Base-by-base conservation (phyloP, 1,140 invertebrate species). In the Cecropterus lyciades region DNA sequence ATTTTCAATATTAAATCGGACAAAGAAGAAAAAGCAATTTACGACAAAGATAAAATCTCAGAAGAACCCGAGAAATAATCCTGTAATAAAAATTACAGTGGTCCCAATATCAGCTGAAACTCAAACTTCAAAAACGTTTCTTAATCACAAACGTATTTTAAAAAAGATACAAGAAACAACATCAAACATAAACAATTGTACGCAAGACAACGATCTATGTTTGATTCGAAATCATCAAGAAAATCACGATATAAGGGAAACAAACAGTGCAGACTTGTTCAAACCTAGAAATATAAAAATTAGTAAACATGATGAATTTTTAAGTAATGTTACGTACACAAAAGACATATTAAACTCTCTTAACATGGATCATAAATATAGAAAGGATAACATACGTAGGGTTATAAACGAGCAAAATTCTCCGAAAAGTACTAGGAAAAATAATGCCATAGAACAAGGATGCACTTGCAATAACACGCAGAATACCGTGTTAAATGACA, bases 351-450 rank as follows among this genome's bases (percentile, higher is more conserved):
- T 84, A 43, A 27, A 75, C 5, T 82, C 79, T 0, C 68, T 85
- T 15, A 80, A 82, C 62, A 89, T 89, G 87, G 76, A 87, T 0
- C 81, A 66, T 63, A 83, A 76, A 49, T 72, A 75, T 77, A 77
- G 56, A 59, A 10, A 75, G 69, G 5, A 70, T 67, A 46, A 72
- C 63, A 48, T 57, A 52, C 11, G 49, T 55, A 8, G 3, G 20
- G 43, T 30, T 24, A 30, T 7, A 16, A 15, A 13, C 0, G 42
- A 30, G 14, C 56, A 15, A 20, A 13, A 11, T 15, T 46, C 42
- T 9, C 42, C 56, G 11, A 46, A 7, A 16, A 30, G 8, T 46
- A 9, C 9, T 15, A 49, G 14, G 56, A 68, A 59, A 30, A 43
- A 1, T 45, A 27, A 45, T 48, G 55, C 9, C 57, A 10, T 57